Conservation (phyloP, 2,113 vertebrate species). For the Bostrychus sinensis region DNA sequence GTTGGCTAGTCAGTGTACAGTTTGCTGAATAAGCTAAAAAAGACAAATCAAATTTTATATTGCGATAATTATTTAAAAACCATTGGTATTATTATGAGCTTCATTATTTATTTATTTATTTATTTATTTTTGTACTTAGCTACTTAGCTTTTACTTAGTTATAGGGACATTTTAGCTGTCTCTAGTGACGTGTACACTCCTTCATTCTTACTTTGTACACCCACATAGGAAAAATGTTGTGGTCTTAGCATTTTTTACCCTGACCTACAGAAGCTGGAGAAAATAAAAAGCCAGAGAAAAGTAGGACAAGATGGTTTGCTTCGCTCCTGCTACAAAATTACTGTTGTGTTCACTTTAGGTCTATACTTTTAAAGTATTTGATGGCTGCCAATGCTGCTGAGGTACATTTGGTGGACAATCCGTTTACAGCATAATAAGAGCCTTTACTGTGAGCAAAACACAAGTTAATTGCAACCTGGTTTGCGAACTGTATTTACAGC, state of each 20-base stretch:
- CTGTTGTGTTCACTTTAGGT: not conserved
- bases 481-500: constrained; percentile 1
- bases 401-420: not conserved
- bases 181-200: constrained; percentile 24
- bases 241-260: constrained; percentile 61
- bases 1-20: constrained; percentile 27
- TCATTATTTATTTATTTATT: not conserved
- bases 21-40: constrained; percentile 67
- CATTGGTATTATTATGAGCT: not conserved
- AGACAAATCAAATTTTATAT: too few relatives aligned
- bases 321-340: not conserved
- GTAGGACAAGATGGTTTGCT: constrained; percentile 6
- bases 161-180: not conserved
- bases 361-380: constrained; percentile 1
- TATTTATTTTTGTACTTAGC: too few relatives aligned
- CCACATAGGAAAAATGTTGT: constrained; percentile 73
- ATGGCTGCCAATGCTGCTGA: not conserved
- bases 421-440: constrained; percentile 3
- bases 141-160: not conserved
- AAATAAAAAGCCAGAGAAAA: constrained; percentile 43
- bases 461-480: not conserved
- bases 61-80: too few relatives aligned
- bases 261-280: constrained; percentile 41
- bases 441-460: not conserved
- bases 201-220: constrained; percentile 50